phyloP scores from a whole-genome alignment of 2,797 vertebrate species.

The Cetoscarus ocellatus region DNA sequence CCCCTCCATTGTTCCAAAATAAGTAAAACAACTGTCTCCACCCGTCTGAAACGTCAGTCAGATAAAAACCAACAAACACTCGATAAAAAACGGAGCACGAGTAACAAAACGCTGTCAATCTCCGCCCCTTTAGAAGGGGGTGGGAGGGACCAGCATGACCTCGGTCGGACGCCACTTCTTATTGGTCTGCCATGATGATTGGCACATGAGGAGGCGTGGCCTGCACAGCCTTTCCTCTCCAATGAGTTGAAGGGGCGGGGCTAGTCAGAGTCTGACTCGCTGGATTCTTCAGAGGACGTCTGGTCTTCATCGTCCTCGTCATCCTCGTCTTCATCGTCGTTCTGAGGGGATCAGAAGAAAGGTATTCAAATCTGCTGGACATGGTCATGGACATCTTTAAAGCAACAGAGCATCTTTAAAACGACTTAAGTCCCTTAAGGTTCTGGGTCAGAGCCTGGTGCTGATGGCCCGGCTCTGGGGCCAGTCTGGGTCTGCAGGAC shows the following conservation, averaged over 20 bases:
- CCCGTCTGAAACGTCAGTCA: slow-evolving; percentile 50
- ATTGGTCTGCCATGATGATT: slow-evolving; percentile 49
- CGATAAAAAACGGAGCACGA: slow-evolving; percentile 62
- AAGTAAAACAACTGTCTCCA: slow-evolving; percentile 34
- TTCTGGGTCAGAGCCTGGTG: no score
- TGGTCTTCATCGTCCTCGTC: slow-evolving; percentile 83
- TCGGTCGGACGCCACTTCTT: slow-evolving; percentile 38
- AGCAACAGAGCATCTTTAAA: no score
- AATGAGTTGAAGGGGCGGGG: slow-evolving; percentile 50
- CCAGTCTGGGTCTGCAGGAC: no score
- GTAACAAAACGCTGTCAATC: slow-evolving; percentile 71
- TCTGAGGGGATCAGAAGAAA: slow-evolving; percentile 51
- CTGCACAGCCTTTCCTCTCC: slow-evolving; percentile 78
- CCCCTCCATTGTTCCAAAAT: slow-evolving; percentile 2
- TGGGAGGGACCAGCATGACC: slow-evolving; percentile 24
- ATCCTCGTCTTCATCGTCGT: slow-evolving; percentile 67
- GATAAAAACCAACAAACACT: slow-evolving; percentile 70
- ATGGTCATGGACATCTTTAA: no score
- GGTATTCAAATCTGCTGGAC: background rate
- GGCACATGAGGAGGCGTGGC: slow-evolving; percentile 71
- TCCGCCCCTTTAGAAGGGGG: slow-evolving; percentile 34
- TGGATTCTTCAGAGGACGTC: slow-evolving; percentile 83
- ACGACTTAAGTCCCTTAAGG: no score
- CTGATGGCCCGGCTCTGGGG: no score
- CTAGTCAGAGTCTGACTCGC: slow-evolving; percentile 85